phyloP scores from a whole-genome alignment of 92 coral and sea anemone genomes.

The Metridium senile region DNA sequence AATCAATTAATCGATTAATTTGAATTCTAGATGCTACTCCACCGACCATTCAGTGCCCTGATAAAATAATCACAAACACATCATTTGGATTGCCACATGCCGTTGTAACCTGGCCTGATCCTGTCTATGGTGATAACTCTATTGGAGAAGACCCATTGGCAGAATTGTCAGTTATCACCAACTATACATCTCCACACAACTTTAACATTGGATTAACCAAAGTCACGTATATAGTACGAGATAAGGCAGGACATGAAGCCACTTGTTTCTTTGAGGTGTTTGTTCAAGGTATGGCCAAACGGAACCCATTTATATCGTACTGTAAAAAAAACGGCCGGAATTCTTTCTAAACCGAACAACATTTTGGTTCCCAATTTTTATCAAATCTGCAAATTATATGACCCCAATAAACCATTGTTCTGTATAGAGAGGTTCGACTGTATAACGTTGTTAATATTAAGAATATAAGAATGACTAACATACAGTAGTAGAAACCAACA shows the following conservation, averaged over 20 bases:
- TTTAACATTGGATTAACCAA: conserved; percentile 67
- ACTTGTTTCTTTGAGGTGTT: conserved; percentile 62
- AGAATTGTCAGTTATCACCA: conserved; percentile 62
- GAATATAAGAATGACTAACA: too few species aligned
- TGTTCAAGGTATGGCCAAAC: conserved; percentile 58
- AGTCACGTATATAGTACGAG: conserved; percentile 54
- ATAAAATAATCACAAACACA: conserved; percentile 42
- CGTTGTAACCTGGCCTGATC: conserved; percentile 69
- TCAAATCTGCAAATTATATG: too few species aligned
- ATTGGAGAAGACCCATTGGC: conserved; percentile 68
- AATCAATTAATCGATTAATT: background rate
- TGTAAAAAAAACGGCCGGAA: too few species aligned
- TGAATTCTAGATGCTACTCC: conserved; percentile 54
- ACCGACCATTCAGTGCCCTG: conserved; percentile 67
- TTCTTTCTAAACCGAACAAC: too few species aligned
- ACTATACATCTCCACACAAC: conserved; percentile 50
- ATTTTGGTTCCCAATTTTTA: too few species aligned
- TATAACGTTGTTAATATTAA: too few species aligned
- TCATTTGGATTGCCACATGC: conserved; percentile 62
- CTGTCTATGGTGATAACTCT: conserved; percentile 74
- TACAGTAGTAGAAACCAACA: too few species aligned
- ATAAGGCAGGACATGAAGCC: conserved; percentile 52
- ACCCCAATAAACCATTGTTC: too few species aligned
- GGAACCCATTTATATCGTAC: too few species aligned
- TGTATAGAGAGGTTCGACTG: too few species aligned